Evolutionary conservation across 2,113 vertebrate genomes (phyloP).

Genomic region (Ciconia boyciana): DNA sequence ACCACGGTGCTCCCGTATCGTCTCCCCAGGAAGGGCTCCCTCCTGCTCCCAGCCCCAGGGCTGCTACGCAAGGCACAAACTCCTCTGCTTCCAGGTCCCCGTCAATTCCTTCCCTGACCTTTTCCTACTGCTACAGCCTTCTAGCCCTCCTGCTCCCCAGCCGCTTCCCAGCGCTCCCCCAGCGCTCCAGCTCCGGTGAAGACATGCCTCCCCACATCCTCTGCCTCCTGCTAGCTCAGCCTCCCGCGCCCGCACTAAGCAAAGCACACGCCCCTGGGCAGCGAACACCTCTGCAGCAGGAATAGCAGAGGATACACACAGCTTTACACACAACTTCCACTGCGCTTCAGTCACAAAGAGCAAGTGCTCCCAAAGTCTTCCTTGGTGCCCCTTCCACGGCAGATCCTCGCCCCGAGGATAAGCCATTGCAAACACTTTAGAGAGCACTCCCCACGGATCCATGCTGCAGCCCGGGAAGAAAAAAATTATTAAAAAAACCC

Average conservation of each 20-base stretch:
- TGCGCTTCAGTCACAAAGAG: rapidly evolving
- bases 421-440: neutral
- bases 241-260: neutral
- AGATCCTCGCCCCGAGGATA: neutral
- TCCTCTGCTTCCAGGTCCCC: neutral
- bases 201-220: too few species aligned
- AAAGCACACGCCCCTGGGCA: rapidly evolving
- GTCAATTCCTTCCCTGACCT: rapidly evolving
- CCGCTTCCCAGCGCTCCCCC: rapidly evolving
- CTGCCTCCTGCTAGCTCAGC: neutral
- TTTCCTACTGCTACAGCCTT: neutral
- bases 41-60: neutral
- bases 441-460: rapidly evolving
- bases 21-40: neutral
- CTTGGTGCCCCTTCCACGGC: neutral
- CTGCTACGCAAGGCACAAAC: neutral
- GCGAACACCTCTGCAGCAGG: rapidly evolving
- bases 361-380: neutral
- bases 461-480: rapidly evolving
- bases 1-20: rapidly evolving
- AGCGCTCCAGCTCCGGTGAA: neutral
- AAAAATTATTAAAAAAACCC: too few species aligned
- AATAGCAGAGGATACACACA: too few species aligned
- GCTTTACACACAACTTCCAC: neutral
- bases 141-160: neutral